Evolutionary conservation across 1,140 invertebrate genomes (phyloP).

Genomic region (Cherax destructor): DNA sequence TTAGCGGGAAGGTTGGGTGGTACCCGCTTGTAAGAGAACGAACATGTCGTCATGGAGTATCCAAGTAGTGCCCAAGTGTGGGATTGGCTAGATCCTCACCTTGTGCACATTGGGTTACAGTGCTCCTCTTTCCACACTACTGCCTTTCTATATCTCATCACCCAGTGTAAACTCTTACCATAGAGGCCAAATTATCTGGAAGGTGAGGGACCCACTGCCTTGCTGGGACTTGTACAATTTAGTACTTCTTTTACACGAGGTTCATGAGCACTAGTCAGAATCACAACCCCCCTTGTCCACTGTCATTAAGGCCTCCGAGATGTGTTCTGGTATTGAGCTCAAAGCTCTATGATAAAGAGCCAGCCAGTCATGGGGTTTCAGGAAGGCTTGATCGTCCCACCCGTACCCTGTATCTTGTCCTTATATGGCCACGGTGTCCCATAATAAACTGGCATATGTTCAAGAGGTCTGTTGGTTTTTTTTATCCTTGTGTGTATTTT

Average conservation of each 20-base stretch:
- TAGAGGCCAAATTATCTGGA: slow-evolving; percentile 53
- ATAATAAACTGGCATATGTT: slow-evolving; percentile 69
- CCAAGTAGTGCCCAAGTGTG: background rate
- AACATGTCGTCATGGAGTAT: slow-evolving; percentile 17
- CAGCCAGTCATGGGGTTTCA: slow-evolving; percentile 43
- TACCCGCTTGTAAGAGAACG: slow-evolving; percentile 21
- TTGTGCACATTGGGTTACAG: slow-evolving; percentile 29
- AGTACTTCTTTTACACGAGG: slow-evolving; percentile 45
- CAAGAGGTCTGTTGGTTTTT: slow-evolving; percentile 25
- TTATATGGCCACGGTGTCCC: slow-evolving; percentile 66
- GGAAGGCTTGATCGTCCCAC: slow-evolving; percentile 41
- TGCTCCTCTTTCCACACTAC: slow-evolving; percentile 48
- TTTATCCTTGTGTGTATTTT: too few relatives aligned
- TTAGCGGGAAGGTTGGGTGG: slow-evolving; percentile 53
- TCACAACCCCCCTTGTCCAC: slow-evolving; percentile 54
- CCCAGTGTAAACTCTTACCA: slow-evolving; percentile 41
- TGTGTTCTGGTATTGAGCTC: slow-evolving; percentile 57
- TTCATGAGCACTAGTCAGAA: slow-evolving; percentile 67
- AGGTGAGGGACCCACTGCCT: slow-evolving; percentile 40
- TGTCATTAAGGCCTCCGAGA: slow-evolving; percentile 11
- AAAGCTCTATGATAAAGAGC: slow-evolving; percentile 46
- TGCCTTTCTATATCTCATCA: slow-evolving; percentile 52
- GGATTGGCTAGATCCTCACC: slow-evolving; percentile 3
- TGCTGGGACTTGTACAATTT: slow-evolving; percentile 45
- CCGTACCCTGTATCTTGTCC: slow-evolving; percentile 58